These are phyloP conservation scores for Indri indri DNA, from an alignment of 2,113 vertebrate species.

Conservation along the genomic window DNA sequence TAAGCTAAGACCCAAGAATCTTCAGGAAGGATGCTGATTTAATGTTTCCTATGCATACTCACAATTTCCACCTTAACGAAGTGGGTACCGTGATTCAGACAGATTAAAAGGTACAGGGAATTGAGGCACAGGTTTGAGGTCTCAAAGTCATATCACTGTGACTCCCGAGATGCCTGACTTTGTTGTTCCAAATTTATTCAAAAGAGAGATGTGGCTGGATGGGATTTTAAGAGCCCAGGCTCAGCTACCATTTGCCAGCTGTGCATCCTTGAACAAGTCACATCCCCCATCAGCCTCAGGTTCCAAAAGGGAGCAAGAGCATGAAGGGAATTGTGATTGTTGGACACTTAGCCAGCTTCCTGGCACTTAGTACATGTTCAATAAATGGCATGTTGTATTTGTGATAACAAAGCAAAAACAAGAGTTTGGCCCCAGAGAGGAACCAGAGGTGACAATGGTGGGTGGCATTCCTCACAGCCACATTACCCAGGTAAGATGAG, in stretches of 20 bases:
- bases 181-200: neutral
- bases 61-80: neutral
- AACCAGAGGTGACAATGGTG: neutral
- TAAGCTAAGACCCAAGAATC: neutral
- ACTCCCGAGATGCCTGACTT: neutral
- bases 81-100: neutral
- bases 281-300: neutral
- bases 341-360: neutral
- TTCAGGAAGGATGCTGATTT: neutral
- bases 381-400: neutral
- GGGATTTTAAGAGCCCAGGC: neutral
- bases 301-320: neutral
- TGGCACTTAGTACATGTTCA: neutral
- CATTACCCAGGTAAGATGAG: neutral
- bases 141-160: neutral
- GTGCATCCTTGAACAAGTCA: neutral
- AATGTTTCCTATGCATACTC: neutral
- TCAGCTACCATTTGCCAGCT: neutral
- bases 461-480: neutral
- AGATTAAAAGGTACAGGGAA: neutral
- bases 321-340: neutral
- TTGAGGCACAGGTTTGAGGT: neutral
- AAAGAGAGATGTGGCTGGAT: neutral
- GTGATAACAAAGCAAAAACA: neutral
- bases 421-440: neutral